phyloP scores from a whole-genome alignment of 1,140 invertebrate species.

The Calycopis cecrops region DNA sequence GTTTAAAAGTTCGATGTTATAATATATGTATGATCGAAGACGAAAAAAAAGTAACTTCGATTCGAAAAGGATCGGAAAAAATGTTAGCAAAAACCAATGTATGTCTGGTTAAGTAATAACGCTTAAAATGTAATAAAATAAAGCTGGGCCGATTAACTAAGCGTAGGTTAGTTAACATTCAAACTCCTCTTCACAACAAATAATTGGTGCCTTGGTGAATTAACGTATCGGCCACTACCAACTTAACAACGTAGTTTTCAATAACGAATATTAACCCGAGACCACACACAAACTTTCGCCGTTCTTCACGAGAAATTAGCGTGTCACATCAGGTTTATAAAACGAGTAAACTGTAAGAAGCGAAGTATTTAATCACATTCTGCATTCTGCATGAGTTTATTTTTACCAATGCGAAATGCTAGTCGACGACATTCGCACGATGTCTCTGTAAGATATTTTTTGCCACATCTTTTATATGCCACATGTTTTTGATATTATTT shows the following conservation, averaged over 20 bases:
- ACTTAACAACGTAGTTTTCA: constrained; percentile 54
- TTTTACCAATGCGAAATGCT: constrained; percentile 32
- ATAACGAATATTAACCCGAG: constrained; percentile 68
- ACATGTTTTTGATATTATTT: constrained; percentile 39
- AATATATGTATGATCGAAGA: too few species aligned
- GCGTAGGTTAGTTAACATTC: constrained; percentile 20
- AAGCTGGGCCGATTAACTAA: constrained; percentile 57
- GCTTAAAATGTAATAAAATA: constrained; percentile 42
- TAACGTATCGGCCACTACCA: constrained; percentile 59
- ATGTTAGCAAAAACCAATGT: constrained; percentile 40
- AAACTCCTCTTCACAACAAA: constrained; percentile 17
- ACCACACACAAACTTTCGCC: constrained; percentile 53
- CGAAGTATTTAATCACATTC: constrained; percentile 15
- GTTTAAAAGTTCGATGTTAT: too few species aligned
- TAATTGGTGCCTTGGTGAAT: constrained; percentile 64
- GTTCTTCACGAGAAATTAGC: constrained; percentile 40
- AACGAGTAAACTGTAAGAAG: constrained; percentile 35
- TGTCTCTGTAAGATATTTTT: constrained; percentile 43
- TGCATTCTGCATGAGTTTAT: constrained; percentile 42
- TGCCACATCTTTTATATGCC: constrained; percentile 41
- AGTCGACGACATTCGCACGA: constrained; percentile 44
- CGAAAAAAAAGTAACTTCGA: too few species aligned
- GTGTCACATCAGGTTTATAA: constrained; percentile 48
- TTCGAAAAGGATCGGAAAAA: neutral
- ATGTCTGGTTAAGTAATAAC: constrained; percentile 48